Base-by-base conservation (phyloP, 2,888 invertebrate genomes). In the Alloscopus bannaensis region DNA sequence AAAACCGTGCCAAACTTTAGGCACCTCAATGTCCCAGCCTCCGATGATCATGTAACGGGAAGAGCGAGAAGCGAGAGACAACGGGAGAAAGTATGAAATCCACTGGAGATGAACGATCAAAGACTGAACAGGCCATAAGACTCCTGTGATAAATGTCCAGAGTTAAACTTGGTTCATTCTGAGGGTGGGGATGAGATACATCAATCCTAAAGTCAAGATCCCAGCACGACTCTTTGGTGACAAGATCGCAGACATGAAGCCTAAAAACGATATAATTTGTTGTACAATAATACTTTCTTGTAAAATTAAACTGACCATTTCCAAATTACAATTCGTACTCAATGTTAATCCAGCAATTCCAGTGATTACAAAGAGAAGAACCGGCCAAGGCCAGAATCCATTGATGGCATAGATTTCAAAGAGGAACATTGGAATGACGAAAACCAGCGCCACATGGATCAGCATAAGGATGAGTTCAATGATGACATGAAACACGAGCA, bases 1-100 rank as follows among this genome's bases (percentile, higher is more conserved):
- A 22, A 77, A 81, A 0, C 81, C 81, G 52, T 65, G 69, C 81
- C 81, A 81, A 66, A 81, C 81, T 66, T 81, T 81, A 2, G 57
- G 13, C n/a, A 72, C 73, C 0, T 20, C 28, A 13, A 81, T 77
- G 50, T 71, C 76, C 81, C 71, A 76, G 22, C 77, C 81, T 26
- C 68, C 64, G 31, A 77, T 72, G 20, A 71, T 76, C 57, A 81
- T 76, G 22, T 36, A 77, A 11, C 72, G 31, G 0, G 77, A 42
- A 3, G 81, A 71, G 20, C 77, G 65, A 0, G 81, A 59, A 0
- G 81, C 71, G 28, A 81, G 36, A 0, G 81, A 71, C 2, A 76
- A 29, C 0, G 81, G 81, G 0, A 81, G 68, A 24, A 75, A 73
- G 29, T 77, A 77, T 6, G 71, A 71, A n/a, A 76, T 70, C 81